Evolutionary conservation across 2,113 vertebrate species (phyloP).

Genomic region (Daboia siamensis): DNA sequence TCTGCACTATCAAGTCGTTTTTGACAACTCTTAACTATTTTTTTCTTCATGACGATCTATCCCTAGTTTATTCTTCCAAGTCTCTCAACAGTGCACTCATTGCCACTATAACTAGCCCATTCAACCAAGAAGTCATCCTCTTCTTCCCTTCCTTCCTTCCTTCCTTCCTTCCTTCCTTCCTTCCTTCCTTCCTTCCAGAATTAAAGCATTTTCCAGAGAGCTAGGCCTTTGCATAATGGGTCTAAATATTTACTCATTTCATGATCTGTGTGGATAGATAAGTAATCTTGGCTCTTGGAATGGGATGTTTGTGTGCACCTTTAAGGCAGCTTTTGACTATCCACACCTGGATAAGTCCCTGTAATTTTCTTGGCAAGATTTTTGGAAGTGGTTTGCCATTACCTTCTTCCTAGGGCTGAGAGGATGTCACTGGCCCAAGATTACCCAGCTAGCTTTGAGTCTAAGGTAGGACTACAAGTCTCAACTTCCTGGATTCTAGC

Average conservation of each 20-base stretch:
- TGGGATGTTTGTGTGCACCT: neutral
- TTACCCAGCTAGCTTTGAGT: neutral
- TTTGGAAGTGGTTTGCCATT: neutral
- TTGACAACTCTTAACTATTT: neutral
- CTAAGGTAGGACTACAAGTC: neutral
- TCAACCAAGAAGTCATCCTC: neutral
- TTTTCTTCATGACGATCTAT: neutral
- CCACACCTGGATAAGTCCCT: neutral
- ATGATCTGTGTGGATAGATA: neutral
- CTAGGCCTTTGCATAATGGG: neutral
- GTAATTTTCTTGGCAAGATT: neutral
- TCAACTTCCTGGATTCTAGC: neutral
- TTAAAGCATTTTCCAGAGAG: neutral
- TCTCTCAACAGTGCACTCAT: neutral
- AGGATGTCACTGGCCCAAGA: neutral
- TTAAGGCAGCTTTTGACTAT: neutral
- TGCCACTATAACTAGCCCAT: neutral
- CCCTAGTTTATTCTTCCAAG: neutral
- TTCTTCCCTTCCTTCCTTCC: neutral
- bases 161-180: neutral
- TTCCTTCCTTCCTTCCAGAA: neutral
- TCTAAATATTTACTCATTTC: neutral
- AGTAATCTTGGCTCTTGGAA: fast-evolving
- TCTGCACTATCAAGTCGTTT: neutral
- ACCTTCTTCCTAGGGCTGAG: neutral